Evolutionary conservation across 2,888 invertebrate species (phyloP), one percentile per base, ranked within the genome.

Genomic region (Hofmannophila pseudospretella): DNA sequence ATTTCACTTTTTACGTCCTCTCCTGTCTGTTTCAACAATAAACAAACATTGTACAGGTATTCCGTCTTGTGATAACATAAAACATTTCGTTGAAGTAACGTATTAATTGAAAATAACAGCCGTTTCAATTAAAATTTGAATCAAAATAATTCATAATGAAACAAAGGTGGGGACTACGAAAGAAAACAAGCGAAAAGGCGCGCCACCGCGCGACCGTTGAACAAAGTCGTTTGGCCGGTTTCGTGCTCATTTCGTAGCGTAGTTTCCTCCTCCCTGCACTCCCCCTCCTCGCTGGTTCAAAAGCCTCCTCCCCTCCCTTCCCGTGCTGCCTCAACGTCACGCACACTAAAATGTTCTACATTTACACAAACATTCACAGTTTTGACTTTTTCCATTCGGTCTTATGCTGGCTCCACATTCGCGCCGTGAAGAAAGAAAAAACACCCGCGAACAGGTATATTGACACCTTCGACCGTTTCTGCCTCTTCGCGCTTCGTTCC

Each of bases 181-280:
- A 63, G 62, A 76, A 75, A 78, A 70, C 62, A 73, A 76, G 69
- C 68, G 67, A 75, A 79, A 74, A 72, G 68, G 59, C 77, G 77
- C 81, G 71, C 68, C 58, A 49, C 66, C 53, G 72, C 68, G 66
- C 84, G 79, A 80, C 86, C 85, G 86, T 85, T 85, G 82, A 61
- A 72, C 71, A 73, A 74, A 82, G 84, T 74, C 62, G 85, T 84
- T 81, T 74, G 77, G 76, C 84, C 80, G 80, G 86, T 85, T 86
- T 76, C 52, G 60, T 64, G 44, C 44, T 45, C 57, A 49, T 58
- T 86, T 76, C 52, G 59, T 63, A 45, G 45, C 57, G 50, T 58
- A 55, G 50, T 65, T 66, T 58, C 60, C 59, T 57, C 63, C 42
- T 52, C 61, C 61, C 67, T 67, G 58, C 72, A 59, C 67, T 64